Percentiles rank a stretch among this genome's conserved stretches.
Evolutionary conservation across 1,140 invertebrate species (phyloP).

Genomic region (Apis florea): DNA sequence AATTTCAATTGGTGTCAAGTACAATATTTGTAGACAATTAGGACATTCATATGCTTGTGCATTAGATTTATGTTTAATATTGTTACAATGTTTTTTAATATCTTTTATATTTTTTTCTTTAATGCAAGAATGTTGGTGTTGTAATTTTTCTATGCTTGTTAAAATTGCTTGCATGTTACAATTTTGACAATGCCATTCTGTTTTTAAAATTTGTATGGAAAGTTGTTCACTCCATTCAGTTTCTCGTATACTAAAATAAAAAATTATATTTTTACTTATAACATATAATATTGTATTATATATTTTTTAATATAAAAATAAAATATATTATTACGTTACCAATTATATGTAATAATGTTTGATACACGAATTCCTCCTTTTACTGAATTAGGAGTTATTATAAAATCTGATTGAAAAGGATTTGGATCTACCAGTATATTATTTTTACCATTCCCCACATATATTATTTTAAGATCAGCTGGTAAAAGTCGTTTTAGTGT

Average conservation of each 20-base stretch:
- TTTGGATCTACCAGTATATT: constrained; percentile 81
- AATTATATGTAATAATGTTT: constrained; percentile 92
- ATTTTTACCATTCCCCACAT: constrained; percentile 79
- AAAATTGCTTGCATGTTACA: constrained; percentile 80
- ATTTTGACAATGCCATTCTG: constrained; percentile 82
- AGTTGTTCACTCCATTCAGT: constrained; percentile 83
- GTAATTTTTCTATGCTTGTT: constrained; percentile 82
- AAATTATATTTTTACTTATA: constrained; percentile 15
- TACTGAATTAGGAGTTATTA: constrained; percentile 82
- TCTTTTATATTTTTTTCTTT: constrained; percentile 69
- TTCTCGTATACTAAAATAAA: constrained; percentile 80
- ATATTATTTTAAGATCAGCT: constrained; percentile 91
- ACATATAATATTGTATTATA: constrained; percentile 1
- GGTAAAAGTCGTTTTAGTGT: constrained; percentile 90
- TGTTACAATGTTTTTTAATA: constrained; percentile 63
- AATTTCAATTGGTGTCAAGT: constrained; percentile 88
- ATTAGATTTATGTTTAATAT: constrained; percentile 82
- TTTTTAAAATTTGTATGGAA: constrained; percentile 79
- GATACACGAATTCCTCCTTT: constrained; percentile 93
- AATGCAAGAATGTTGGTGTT: constrained; percentile 77
- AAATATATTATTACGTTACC: constrained; percentile 81
- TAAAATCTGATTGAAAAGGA: constrained; percentile 86
- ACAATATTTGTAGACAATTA: constrained; percentile 85
- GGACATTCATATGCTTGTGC: constrained; percentile 87
- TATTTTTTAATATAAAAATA: not conserved